Percentiles rank a stretch among this genome's conserved stretches.
Evolutionary conservation across 2,113 vertebrate species (phyloP).

Genomic region (Ochotona curzoniae): DNA sequence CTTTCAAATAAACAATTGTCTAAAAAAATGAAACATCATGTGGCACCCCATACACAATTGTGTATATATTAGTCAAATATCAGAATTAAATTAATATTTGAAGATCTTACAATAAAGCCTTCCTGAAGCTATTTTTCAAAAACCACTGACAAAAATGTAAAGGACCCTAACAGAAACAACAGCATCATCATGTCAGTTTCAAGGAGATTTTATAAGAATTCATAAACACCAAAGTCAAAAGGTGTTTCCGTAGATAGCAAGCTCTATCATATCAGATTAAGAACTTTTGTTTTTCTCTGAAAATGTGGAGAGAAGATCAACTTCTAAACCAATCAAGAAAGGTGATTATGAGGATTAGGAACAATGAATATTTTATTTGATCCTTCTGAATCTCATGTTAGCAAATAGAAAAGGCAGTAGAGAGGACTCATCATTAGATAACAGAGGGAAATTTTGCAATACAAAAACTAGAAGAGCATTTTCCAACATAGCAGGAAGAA

Average conservation of each 20-base stretch:
- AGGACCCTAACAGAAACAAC: not conserved
- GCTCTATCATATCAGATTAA: not conserved
- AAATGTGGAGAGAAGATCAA: not conserved
- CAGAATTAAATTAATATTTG: not conserved
- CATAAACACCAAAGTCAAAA: not conserved
- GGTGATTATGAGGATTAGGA: not conserved
- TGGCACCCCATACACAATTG: too few relatives aligned
- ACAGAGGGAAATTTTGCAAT: constrained; percentile 10
- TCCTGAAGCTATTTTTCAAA: not conserved
- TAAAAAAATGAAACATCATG: too few relatives aligned
- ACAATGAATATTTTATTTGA: not conserved
- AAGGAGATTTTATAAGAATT: not conserved
- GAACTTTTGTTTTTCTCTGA: not conserved
- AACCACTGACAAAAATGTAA: not conserved
- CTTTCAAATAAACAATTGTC: too few relatives aligned
- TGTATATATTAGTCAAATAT: too few relatives aligned
- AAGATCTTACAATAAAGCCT: not conserved
- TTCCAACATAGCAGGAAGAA: not conserved
- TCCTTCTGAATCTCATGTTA: not conserved
- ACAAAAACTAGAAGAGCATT: not conserved
- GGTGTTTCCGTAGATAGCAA: not conserved
- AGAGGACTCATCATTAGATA: not conserved
- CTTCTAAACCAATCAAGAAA: not conserved
- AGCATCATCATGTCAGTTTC: constrained; percentile 40
- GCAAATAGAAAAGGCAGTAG: constrained; percentile 16